Percentiles rank a stretch among this genome's conserved stretches.
Conservation (phyloP, 2,113 vertebrate genomes). For the Chaetops frenatus region DNA sequence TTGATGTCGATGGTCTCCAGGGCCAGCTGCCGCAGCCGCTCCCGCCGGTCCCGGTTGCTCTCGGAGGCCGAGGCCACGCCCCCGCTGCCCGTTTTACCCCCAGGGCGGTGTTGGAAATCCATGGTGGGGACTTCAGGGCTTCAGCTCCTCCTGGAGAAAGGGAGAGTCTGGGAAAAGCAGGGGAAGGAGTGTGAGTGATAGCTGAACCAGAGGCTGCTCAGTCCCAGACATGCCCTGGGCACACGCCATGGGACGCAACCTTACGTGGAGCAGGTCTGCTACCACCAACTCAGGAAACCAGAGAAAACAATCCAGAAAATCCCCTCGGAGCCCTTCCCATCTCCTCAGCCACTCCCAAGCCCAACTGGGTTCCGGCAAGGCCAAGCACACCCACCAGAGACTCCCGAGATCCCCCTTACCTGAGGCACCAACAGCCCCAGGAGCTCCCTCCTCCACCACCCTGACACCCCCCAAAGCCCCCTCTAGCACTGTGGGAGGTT, state of each 20-base stretch:
- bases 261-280: rapidly evolving
- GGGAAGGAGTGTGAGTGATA: rapidly evolving
- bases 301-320: neutral
- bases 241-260: rapidly evolving
- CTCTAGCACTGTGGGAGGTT: rapidly evolving
- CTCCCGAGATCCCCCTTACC: too few species aligned
- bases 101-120: conserved; percentile 97
- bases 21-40: conserved; percentile 90
- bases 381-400: neutral
- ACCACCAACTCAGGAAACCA: rapidly evolving
- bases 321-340: too few species aligned
- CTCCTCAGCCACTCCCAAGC: neutral
- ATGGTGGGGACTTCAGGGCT: conserved; percentile 45
- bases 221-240: rapidly evolving
- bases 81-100: conserved; percentile 94
- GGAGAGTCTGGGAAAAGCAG: neutral
- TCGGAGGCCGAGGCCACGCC: conserved; percentile 94
- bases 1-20: conserved; percentile 98
- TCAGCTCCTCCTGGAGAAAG: neutral
- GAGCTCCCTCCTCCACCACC: neutral
- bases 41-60: conserved; percentile 91
- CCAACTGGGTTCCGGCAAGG: neutral
- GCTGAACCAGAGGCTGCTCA: rapidly evolving
- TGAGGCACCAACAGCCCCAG: neutral
- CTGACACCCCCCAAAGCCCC: too few species aligned